phyloP scores from a whole-genome alignment of 2,888 invertebrate genomes.

The Pediacus dermestoides region DNA sequence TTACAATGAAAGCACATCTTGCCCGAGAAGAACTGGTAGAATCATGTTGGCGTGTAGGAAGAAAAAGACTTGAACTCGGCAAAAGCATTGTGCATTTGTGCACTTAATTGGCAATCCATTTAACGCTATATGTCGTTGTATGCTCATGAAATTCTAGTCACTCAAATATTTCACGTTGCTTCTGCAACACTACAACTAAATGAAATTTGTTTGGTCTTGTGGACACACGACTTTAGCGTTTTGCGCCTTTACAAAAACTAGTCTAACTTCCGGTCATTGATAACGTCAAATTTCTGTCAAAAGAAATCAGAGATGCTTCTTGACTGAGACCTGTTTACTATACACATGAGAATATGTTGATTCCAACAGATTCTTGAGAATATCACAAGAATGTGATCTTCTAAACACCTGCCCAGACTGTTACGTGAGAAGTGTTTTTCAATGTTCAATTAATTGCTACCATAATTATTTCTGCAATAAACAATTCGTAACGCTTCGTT shows the following conservation, averaged over 20 bases:
- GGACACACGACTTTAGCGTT: neutral
- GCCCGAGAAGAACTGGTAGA: too few relatives aligned
- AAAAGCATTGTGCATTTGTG: conserved; percentile 19
- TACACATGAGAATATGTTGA: conserved; percentile 24
- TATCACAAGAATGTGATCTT: conserved; percentile 7
- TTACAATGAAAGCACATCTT: too few relatives aligned
- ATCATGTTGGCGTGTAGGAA: too few relatives aligned
- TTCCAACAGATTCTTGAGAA: conserved; percentile 9
- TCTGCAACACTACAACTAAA: neutral
- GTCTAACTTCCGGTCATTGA: conserved; percentile 28
- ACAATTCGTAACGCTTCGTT: too few relatives aligned
- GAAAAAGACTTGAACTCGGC: too few relatives aligned
- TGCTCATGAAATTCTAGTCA: conserved; percentile 9
- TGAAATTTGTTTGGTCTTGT: neutral
- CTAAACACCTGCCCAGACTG: conserved; percentile 6
- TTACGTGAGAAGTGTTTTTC: conserved; percentile 1
- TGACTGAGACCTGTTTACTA: conserved; percentile 16
- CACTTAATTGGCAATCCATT: conserved; percentile 25
- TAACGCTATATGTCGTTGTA: conserved; percentile 17
- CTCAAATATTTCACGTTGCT: conserved; percentile 8
- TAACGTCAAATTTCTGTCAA: conserved; percentile 28
- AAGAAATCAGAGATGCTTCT: conserved; percentile 19
- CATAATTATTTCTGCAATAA: too few relatives aligned
- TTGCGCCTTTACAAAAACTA: conserved; percentile 21
- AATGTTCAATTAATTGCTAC: too few relatives aligned